These are phyloP conservation scores for Pampus argenteus DNA, from an alignment of 2,797 vertebrate genomes.

Conservation along the genomic window DNA sequence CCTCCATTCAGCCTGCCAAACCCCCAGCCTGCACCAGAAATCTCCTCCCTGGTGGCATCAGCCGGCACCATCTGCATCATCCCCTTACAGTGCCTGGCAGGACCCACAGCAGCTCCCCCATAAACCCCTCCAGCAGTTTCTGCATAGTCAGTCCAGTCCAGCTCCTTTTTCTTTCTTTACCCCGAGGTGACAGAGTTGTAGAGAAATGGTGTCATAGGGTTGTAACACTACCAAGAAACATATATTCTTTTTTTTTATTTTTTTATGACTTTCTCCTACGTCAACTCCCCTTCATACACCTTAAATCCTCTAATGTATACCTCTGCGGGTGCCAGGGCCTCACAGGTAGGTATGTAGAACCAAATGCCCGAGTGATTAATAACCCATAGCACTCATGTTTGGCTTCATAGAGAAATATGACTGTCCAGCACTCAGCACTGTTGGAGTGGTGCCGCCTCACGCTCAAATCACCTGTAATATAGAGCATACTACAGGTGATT, in stretches of 20 bases:
- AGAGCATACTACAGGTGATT: too few relatives aligned
- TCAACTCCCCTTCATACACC: conserved; percentile 33
- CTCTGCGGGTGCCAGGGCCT: conserved; percentile 17
- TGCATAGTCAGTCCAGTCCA: conserved; percentile 54
- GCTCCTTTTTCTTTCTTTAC: conserved; percentile 30
- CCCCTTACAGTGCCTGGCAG: conserved; percentile 58
- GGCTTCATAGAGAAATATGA: conserved; percentile 29
- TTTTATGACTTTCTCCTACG: conserved; percentile 30
- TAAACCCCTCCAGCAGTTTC: conserved; percentile 54
- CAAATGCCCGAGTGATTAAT: conserved; percentile 56
- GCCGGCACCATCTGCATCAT: conserved; percentile 67
- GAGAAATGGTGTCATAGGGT: conserved; percentile 36
- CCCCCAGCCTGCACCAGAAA: conserved; percentile 49
- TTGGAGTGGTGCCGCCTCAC: conserved; percentile 35
- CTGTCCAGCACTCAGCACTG: conserved; percentile 18
- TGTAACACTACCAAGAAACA: too few relatives aligned
- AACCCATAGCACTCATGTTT: conserved; percentile 36
- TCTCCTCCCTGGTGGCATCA: conserved; percentile 53
- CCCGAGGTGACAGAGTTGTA: conserved; percentile 47
- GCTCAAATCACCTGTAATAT: conserved; percentile 45
- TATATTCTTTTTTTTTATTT: too few relatives aligned
- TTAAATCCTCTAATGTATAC: conserved; percentile 47
- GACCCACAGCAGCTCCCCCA: conserved; percentile 42
- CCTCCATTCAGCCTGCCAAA: conserved; percentile 55
- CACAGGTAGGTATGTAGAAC: conserved; percentile 44